Evolutionary conservation across 2,797 vertebrate species (phyloP), one percentile per base, ranked within the genome.

Genomic region (Malacoctenus gilli): DNA sequence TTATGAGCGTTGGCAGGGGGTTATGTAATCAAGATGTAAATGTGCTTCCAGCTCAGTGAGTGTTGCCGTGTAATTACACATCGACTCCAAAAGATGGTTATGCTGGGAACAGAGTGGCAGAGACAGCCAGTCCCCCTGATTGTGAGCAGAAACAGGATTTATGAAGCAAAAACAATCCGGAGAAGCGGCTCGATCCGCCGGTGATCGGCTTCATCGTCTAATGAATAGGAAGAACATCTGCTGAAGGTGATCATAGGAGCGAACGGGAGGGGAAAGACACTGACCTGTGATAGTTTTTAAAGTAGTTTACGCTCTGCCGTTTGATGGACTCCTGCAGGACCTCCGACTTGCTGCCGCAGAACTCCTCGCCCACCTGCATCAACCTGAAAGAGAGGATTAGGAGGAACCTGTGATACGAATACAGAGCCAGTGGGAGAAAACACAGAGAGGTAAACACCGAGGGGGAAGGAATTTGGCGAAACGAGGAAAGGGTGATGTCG

Each of bases 291-390:
- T 99, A 98, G 68, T 96, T 98, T 77, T 95, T 99, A 72, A 99
- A 99, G 89, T 99, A 99, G 89, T 99, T 99, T 56, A 98, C 89
- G 19, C 97, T 99, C 87, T 99, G 97, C 50, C 92, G 95, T 85
- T 96, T 94, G 82, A 99, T 95, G 32, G 97, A 99, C 72, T 99
- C 97, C 84, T 99, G 97, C 75, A 99, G 92, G 74, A 97, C 95
- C 85, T 99, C 97, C 0, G 97, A 99, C 75, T 93, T 97, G 72
- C 97, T 99, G 82, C 96, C 92, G 58, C 97, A 98, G 87, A 99
- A 99, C 84, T 99, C 95, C 86, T 98, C 96, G 13, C 97, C 97
- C 75, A 99, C 97, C 80, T 98, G 95, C 95, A 98, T 97, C 67
- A 99, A 80, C 88, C 97, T 99, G 63, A 49, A 49, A 18, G 23